phyloP scores from a whole-genome alignment of 92 coral and sea anemone species.

The Epizoanthus stellaris region DNA sequence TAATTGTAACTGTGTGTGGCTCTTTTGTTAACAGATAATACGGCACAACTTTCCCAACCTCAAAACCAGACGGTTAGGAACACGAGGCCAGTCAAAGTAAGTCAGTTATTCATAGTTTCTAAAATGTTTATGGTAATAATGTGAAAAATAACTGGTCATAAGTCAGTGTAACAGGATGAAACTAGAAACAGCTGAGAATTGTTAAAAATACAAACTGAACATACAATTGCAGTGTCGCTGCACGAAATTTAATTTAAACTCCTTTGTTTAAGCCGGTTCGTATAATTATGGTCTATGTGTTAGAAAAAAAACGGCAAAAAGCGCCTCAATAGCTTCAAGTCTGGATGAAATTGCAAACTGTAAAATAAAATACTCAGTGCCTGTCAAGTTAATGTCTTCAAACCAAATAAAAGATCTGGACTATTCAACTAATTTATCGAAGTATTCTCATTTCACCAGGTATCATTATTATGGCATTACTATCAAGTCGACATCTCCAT shows the following conservation, averaged over 20 bases:
- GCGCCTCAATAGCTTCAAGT: too few relatives aligned
- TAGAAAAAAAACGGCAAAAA: too few relatives aligned
- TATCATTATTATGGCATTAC: conserved; percentile 99
- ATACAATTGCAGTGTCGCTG: too few relatives aligned
- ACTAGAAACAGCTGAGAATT: too few relatives aligned
- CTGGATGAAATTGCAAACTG: too few relatives aligned
- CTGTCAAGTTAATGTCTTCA: not conserved
- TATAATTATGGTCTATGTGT: too few relatives aligned
- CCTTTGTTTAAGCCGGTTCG: too few relatives aligned
- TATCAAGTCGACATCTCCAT: conserved; percentile 92
- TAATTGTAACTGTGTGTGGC: not conserved
- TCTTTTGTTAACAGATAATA: conserved; percentile 72
- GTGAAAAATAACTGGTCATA: not conserved
- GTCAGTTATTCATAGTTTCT: conserved; percentile 29
- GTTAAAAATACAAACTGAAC: too few relatives aligned
- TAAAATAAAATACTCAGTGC: too few relatives aligned
- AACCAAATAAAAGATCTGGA: not conserved
- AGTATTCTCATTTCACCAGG: conserved; percentile 53
- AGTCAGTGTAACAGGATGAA: not conserved
- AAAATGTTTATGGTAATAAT: not conserved
- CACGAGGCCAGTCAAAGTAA: conserved; percentile 99
- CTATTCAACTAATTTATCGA: not conserved
- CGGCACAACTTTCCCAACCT: conserved; percentile 98
- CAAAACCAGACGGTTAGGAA: conserved; percentile 95
- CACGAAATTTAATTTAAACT: too few relatives aligned